Evolutionary conservation across 2,888 invertebrate genomes (phyloP).

Genomic region (Catocala nupta): DNA sequence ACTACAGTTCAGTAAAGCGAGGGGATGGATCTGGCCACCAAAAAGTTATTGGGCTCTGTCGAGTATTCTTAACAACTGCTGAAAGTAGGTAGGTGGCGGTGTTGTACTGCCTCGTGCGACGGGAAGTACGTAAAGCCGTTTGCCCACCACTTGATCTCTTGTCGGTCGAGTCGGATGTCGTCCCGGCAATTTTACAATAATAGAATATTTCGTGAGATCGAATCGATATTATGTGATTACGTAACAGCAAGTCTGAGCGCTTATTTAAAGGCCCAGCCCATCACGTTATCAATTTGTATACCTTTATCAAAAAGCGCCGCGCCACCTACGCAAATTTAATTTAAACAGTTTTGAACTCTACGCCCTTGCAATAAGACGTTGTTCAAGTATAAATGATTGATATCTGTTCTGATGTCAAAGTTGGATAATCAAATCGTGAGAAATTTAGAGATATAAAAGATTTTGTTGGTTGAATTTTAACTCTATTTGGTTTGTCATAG

Average conservation of each 20-base stretch:
- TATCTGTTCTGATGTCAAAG: conserved; percentile 43
- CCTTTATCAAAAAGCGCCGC: conserved; percentile 14
- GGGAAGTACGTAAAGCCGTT: too few relatives aligned
- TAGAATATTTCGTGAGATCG: too few relatives aligned
- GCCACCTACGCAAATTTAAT: conserved; percentile 7
- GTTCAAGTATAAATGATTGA: conserved; percentile 8
- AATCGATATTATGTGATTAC: too few relatives aligned
- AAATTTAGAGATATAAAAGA: conserved; percentile 25
- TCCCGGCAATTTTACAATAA: too few relatives aligned
- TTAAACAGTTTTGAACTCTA: conserved; percentile 30
- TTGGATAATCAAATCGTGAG: conserved; percentile 31
- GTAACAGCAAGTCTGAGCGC: neutral
- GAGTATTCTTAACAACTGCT: too few relatives aligned
- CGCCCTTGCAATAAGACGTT: conserved; percentile 24
- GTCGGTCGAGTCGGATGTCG: too few relatives aligned
- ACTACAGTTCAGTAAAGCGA: too few relatives aligned
- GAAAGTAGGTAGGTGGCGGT: too few relatives aligned
- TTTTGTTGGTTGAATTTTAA: neutral
- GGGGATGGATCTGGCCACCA: too few relatives aligned
- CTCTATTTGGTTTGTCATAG: neutral
- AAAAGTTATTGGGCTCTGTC: too few relatives aligned
- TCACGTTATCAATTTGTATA: conserved; percentile 18
- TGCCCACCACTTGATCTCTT: too few relatives aligned
- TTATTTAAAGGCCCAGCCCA: conserved; percentile 1
- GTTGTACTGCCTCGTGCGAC: too few relatives aligned